These are phyloP conservation scores for Drosophila mulleri DNA, from an alignment of 2,888 invertebrate genomes.

Conservation along the genomic window DNA sequence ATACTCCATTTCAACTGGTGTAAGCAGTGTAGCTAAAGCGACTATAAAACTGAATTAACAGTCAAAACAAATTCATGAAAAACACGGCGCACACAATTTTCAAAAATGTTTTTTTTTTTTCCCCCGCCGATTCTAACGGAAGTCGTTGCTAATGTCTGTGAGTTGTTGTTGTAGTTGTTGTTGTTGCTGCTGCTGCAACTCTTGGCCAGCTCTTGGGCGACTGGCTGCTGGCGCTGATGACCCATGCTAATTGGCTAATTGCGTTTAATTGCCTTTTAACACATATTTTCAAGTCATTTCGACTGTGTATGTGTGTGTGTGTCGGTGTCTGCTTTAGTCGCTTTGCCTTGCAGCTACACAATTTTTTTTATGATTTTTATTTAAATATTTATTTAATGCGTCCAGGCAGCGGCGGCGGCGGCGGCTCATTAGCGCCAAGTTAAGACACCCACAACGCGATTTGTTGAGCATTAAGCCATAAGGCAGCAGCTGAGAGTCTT, in stretches of 20 bases:
- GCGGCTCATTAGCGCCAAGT: slow-evolving; percentile 53
- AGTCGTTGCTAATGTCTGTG: slow-evolving; percentile 52
- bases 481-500: slow-evolving; percentile 8
- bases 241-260: slow-evolving; percentile 80
- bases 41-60: slow-evolving; percentile 29
- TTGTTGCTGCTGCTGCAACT: slow-evolving; percentile 40
- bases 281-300: slow-evolving; percentile 36
- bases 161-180: slow-evolving; percentile 19
- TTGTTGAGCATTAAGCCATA: slow-evolving; percentile 9
- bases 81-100: slow-evolving; percentile 33
- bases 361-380: slow-evolving; percentile 38
- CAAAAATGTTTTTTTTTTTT: slow-evolving; percentile 50
- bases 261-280: slow-evolving; percentile 77
- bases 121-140: slow-evolving; percentile 66
- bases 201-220: slow-evolving; percentile 45
- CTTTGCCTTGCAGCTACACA: slow-evolving; percentile 35
- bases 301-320: not conserved
- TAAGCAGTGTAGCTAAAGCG: not conserved
- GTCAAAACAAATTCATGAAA: slow-evolving; percentile 24
- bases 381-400: slow-evolving; percentile 63
- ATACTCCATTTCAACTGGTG: not conserved
- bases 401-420: slow-evolving; percentile 18
- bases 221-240: slow-evolving; percentile 57
- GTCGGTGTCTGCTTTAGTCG: not conserved
- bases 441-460: slow-evolving; percentile 23